These are phyloP conservation scores for Euzophera pinguis DNA, from an alignment of 2,888 invertebrate species.

Conservation along the genomic window DNA sequence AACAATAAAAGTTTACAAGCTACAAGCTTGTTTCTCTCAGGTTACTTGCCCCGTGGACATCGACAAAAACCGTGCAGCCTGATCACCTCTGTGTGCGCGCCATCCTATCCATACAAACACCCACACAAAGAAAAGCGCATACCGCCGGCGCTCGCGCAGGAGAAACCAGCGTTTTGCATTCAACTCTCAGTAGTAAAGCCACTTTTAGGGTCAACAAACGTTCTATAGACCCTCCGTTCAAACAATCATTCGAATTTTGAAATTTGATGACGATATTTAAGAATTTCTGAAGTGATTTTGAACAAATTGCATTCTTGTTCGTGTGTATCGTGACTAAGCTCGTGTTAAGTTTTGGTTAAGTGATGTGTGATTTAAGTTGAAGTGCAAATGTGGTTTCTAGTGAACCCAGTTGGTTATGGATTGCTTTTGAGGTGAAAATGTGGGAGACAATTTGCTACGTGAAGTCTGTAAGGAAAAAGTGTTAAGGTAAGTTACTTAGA, in stretches of 20 bases:
- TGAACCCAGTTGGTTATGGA: conserved; percentile 40
- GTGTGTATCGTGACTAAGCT: neutral
- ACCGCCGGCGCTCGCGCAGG: conserved; percentile 67
- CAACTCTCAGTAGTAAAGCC: conserved; percentile 67
- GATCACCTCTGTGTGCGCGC: conserved; percentile 39
- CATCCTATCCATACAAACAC: conserved; percentile 29
- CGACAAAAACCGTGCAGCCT: conserved; percentile 78
- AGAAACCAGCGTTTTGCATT: conserved; percentile 71
- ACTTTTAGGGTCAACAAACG: conserved; percentile 76
- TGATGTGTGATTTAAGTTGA: conserved; percentile 32
- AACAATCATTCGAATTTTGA: conserved; percentile 24
- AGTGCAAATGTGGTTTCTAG: conserved; percentile 35
- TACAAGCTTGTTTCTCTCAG: conserved; percentile 47
- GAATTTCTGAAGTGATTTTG: neutral
- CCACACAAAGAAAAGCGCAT: conserved; percentile 55
- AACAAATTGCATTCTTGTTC: conserved; percentile 26
- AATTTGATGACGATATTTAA: neutral
- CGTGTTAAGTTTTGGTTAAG: conserved; percentile 38
- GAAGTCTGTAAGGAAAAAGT: conserved; percentile 74
- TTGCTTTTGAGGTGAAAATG: conserved; percentile 58
- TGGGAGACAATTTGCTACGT: conserved; percentile 64
- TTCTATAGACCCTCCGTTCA: conserved; percentile 49
- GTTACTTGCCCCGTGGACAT: conserved; percentile 79
- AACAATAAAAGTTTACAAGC: conserved; percentile 31
- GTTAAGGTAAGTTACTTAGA: conserved; percentile 48